These are phyloP conservation scores for Xyrauchen texanus DNA, from an alignment of 2,113 vertebrate species.

Conservation along the genomic window DNA sequence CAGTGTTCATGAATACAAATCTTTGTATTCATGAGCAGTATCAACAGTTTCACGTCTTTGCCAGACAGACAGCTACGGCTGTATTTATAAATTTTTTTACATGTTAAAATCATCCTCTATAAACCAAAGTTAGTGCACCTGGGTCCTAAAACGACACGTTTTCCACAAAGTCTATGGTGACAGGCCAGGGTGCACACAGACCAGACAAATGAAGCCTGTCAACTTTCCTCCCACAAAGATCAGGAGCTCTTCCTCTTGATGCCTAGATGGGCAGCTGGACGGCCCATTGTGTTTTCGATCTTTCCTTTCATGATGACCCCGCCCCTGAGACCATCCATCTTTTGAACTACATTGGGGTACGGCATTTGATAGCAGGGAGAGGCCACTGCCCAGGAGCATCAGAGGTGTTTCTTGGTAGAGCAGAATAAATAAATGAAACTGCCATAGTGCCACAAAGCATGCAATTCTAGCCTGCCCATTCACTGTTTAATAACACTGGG, in stretches of 20 bases:
- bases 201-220: slow-evolving; percentile 82
- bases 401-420: slow-evolving; percentile 33
- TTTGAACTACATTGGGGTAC: slow-evolving; percentile 61
- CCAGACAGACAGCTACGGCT: too few species aligned
- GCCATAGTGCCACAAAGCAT: slow-evolving; percentile 2
- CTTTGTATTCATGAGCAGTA: too few species aligned
- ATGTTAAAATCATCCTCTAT: not conserved
- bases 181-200: slow-evolving; percentile 63
- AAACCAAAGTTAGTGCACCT: not conserved
- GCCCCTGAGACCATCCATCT: slow-evolving; percentile 80
- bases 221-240: slow-evolving; percentile 42
- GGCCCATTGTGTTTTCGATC: slow-evolving; percentile 78
- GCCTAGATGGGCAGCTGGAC: slow-evolving; percentile 68
- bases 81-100: not conserved
- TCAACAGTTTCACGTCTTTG: too few species aligned
- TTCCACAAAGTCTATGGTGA: not conserved
- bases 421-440: slow-evolving; percentile 27
- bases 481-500: slow-evolving; percentile 36
- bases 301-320: slow-evolving; percentile 79
- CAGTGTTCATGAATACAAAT: too few species aligned
- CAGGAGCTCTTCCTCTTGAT: slow-evolving; percentile 67
- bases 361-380: slow-evolving; percentile 52
- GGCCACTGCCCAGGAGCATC: slow-evolving; percentile 25
- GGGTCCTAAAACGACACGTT: slow-evolving; percentile 2
- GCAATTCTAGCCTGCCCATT: not conserved